A percentile compares a stretch with the other conserved stretches of the same genome.
Conservation (phyloP, 2,797 vertebrate species). For the Microctenopoma steveboyesi region DNA sequence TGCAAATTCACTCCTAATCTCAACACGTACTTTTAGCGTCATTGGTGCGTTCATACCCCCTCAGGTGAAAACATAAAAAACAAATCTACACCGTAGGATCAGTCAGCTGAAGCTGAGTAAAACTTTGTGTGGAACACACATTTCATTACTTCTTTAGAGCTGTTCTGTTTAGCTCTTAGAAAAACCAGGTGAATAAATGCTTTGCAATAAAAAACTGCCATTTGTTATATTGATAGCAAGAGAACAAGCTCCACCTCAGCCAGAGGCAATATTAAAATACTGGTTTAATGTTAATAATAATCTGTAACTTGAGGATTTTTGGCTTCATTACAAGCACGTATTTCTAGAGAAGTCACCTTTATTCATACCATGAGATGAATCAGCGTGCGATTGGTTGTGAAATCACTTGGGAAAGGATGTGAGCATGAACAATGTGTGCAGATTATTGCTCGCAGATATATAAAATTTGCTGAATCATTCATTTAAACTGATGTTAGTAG, state of each 20-base stretch:
- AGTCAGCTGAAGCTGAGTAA: neutral
- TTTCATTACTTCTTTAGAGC: neutral
- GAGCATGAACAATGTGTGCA: neutral
- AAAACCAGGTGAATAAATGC: constrained; percentile 8
- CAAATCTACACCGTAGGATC: no score
- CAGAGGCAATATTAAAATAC: neutral
- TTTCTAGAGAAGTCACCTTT: neutral
- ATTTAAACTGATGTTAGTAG: neutral
- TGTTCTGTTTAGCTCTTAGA: neutral
- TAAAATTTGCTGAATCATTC: neutral
- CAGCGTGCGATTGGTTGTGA: neutral
- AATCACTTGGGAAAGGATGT: neutral
- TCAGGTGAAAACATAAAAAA: neutral
- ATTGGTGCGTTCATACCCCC: constrained; percentile 28
- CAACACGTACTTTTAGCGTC: constrained; percentile 41
- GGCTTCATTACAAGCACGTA: no score
- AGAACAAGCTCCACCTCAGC: neutral
- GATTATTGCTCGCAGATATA: neutral
- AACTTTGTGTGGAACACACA: neutral
- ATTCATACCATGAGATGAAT: neutral
- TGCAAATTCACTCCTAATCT: constrained; percentile 63
- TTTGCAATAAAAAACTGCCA: neutral
- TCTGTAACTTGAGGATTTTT: neutral
- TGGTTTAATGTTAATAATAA: neutral
- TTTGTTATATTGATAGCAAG: neutral